These are phyloP conservation scores for Trochalopteron elliotii DNA, from an alignment of 2,113 vertebrate genomes.

Conservation along the genomic window DNA sequence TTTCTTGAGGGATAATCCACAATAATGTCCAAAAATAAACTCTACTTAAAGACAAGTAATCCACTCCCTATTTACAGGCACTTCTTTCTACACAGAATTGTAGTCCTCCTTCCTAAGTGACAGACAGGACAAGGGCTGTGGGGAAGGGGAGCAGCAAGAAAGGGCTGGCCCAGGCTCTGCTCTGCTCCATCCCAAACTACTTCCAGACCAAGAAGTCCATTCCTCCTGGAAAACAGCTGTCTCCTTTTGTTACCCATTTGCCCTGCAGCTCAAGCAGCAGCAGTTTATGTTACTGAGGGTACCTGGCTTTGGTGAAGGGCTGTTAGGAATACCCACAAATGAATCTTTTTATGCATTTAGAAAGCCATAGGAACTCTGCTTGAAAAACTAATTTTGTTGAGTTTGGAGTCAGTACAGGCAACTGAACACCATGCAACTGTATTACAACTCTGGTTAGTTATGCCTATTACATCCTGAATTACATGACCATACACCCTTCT, in stretches of 20 bases:
- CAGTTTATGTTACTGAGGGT: background rate
- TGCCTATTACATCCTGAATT: background rate
- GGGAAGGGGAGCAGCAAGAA: background rate
- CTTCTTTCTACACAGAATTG: background rate
- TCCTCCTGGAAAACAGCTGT: background rate
- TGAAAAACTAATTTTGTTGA: background rate
- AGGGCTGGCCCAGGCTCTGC: background rate
- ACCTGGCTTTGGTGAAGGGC: background rate
- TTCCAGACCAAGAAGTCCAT: background rate
- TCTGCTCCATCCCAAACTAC: background rate
- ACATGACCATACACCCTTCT: background rate
- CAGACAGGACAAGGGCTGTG: background rate
- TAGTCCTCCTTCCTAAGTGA: background rate
- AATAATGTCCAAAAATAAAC: constrained; percentile 24
- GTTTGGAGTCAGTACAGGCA: background rate
- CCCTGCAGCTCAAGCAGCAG: background rate
- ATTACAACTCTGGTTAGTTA: background rate
- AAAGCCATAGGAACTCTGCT: background rate
- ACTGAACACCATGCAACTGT: background rate
- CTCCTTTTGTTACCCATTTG: background rate
- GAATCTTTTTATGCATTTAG: background rate
- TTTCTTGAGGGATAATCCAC: background rate
- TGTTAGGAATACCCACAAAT: background rate
- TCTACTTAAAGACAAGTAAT: background rate
- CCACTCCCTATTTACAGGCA: background rate